Percentiles rank a stretch among this genome's conserved stretches.
Conservation (phyloP, 1,140 invertebrate species). For the Micrasema longulum region DNA sequence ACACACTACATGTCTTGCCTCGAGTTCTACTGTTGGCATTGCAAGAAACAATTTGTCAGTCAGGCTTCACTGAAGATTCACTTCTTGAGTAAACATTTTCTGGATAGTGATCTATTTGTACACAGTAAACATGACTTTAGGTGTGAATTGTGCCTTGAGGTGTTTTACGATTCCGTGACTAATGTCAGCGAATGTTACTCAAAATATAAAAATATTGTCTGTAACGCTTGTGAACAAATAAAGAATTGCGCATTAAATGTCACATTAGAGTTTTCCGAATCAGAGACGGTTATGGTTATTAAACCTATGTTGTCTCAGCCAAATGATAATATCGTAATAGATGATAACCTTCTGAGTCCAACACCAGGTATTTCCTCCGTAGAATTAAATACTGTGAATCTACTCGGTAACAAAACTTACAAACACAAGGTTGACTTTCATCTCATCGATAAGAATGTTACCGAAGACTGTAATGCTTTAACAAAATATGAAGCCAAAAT, state of each 20-base stretch:
- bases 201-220: constrained; percentile 8
- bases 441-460: not conserved
- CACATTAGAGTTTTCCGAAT: not conserved
- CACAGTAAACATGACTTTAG: constrained; percentile 6
- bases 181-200: not conserved
- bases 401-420: not conserved
- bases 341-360: not conserved
- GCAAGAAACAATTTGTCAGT: constrained; percentile 19
- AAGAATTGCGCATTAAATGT: not conserved
- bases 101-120: not conserved
- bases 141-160: constrained; percentile 1
- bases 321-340: not conserved
- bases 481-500: not conserved
- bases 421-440: not conserved
- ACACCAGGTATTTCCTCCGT: not conserved
- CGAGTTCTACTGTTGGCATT: not conserved
- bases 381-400: not conserved
- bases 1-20: not conserved
- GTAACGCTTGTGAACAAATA: not conserved
- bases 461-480: not conserved
- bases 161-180: not conserved
- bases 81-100: constrained; percentile 2
- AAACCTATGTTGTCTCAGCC: not conserved
- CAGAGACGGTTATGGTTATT: not conserved
- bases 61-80: constrained; percentile 18